Evolutionary conservation across 92 coral and sea anemone species (phyloP).

Genomic region (Epizoanthus rinbou): DNA sequence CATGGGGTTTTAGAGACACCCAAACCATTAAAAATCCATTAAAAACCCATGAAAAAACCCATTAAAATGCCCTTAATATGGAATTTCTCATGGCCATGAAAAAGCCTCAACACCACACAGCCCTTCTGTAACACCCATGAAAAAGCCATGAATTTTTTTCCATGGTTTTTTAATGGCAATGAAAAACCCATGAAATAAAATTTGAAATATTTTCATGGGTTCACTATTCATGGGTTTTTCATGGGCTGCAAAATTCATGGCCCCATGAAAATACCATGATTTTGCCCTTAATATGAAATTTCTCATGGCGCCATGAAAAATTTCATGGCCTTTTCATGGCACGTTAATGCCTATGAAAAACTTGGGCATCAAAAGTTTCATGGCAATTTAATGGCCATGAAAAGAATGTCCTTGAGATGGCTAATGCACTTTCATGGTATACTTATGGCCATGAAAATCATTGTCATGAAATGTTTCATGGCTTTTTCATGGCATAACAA

Average conservation of each 20-base stretch:
- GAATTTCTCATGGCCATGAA: background rate
- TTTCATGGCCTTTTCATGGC: slow-evolving; percentile 18
- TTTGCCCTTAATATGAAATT: slow-evolving; percentile 21
- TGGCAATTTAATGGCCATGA: no score
- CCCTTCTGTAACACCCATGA: slow-evolving; percentile 5
- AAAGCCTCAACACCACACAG: background rate
- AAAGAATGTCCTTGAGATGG: background rate
- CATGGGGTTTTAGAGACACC: background rate
- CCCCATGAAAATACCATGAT: slow-evolving; percentile 31
- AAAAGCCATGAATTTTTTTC: slow-evolving; percentile 11
- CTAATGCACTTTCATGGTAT: no score
- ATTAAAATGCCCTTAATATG: slow-evolving; percentile 6
- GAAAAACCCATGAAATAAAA: slow-evolving; percentile 20
- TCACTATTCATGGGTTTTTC: slow-evolving; percentile 28
- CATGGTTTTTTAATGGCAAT: slow-evolving; percentile 18
- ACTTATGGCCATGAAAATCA: slow-evolving; percentile 6
- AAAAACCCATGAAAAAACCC: slow-evolving; percentile 21
- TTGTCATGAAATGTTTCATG: background rate
- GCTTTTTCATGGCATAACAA: background rate
- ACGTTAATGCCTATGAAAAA: no score
- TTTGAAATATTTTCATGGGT: slow-evolving; percentile 18
- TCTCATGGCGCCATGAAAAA: slow-evolving; percentile 11
- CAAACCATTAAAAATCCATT: background rate
- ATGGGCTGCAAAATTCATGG: slow-evolving; percentile 22
- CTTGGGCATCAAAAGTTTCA: no score